Conservation (phyloP, 2,888 invertebrate species). For the Cheilosia urbana region DNA sequence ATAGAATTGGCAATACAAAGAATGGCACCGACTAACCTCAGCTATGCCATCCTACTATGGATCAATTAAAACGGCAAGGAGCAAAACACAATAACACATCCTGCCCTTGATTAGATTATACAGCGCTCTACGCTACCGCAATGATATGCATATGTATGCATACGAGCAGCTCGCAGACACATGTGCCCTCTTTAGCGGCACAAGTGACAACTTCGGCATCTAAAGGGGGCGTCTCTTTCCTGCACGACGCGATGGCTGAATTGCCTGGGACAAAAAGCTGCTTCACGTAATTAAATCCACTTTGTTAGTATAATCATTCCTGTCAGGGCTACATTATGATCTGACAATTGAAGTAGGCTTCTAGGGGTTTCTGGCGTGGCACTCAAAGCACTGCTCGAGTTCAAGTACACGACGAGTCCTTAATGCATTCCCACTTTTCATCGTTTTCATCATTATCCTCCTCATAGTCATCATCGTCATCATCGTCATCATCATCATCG, state of each 20-base stretch:
- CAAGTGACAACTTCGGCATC: neutral
- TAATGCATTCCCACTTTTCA: conserved; percentile 65
- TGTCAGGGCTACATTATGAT: conserved; percentile 72
- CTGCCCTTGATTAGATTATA: conserved; percentile 34
- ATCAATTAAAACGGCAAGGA: neutral
- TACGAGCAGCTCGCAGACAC: no score
- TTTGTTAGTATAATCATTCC: conserved; percentile 74
- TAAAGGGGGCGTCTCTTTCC: conserved; percentile 27
- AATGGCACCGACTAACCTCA: no score
- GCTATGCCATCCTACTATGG: neutral
- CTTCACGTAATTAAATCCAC: conserved; percentile 75
- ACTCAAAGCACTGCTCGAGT: conserved; percentile 65
- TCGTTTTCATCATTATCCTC: conserved; percentile 59
- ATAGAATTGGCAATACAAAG: no score
- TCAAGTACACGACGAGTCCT: conserved; percentile 62
- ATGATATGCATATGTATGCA: neutral
- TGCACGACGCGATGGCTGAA: conserved; percentile 47
- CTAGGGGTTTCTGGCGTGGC: conserved; percentile 59
- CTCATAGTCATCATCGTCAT: conserved; percentile 33
- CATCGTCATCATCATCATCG: conserved; percentile 35
- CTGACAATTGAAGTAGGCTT: conserved; percentile 73
- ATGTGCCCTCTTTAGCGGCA: conserved; percentile 12
- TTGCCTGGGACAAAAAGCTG: conserved; percentile 68
- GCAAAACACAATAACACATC: neutral
- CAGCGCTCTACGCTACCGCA: neutral